Evolutionary conservation across 2,888 invertebrate genomes (phyloP).

Genomic region (Cheilosia impressa): DNA sequence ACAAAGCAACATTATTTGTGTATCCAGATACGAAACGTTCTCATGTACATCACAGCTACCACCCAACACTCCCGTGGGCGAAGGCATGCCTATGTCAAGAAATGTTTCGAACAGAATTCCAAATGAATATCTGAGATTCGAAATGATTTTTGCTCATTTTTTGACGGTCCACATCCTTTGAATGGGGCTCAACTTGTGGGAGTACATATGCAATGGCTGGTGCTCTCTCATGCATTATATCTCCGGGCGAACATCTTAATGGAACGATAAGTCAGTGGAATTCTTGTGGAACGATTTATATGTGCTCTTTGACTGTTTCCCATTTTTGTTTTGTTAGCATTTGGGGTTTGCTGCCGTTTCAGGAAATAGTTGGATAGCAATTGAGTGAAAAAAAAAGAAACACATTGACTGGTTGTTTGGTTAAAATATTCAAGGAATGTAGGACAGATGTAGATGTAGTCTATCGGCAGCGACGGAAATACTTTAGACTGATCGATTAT

Average conservation of each 20-base stretch:
- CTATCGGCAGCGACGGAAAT: no score
- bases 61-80: conserved; percentile 1
- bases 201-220: neutral
- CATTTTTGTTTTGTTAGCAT: conserved; percentile 35
- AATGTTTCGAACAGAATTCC: conserved; percentile 50
- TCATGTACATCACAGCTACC: neutral
- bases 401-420: neutral
- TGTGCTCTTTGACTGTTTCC: conserved; percentile 35
- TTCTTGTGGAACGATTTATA: conserved; percentile 65
- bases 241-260: conserved; percentile 63
- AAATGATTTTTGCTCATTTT: conserved; percentile 22
- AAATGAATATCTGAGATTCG: conserved; percentile 67
- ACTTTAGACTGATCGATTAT: no score
- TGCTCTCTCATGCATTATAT: conserved; percentile 54
- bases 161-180: neutral
- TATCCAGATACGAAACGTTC: conserved; percentile 13
- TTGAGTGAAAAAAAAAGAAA: conserved; percentile 2
- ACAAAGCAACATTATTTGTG: conserved; percentile 21
- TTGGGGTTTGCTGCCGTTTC: conserved; percentile 6
- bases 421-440: no score
- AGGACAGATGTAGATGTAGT: no score
- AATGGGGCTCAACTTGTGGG: neutral
- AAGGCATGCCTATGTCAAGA: conserved; percentile 22
- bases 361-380: no score
- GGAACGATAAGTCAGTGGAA: conserved; percentile 70